Evolutionary conservation across 2,113 vertebrate genomes (phyloP), one percentile per base, ranked within the genome.

Genomic region (Ahaetulla prasina): DNA sequence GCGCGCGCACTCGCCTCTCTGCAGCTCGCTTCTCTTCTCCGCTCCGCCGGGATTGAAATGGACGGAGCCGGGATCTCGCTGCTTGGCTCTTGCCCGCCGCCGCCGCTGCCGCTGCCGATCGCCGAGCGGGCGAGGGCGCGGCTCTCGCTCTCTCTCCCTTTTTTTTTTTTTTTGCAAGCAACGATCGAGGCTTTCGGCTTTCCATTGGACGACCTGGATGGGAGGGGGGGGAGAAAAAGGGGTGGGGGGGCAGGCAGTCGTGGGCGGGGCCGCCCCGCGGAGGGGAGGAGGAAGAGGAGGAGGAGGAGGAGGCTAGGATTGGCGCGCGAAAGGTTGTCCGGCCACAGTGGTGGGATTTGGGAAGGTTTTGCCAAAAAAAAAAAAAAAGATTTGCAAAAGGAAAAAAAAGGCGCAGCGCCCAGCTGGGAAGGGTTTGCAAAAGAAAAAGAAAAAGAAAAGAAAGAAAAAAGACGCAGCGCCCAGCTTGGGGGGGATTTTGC

Each of bases 181-280:
- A 1, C n/a, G 2, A 74, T 74, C 68, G 68, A 74, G 14, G 68
- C n/a, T 2, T n/a, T 74, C 68, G 68, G n/a, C 68, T 74, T 35
- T 74, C 68, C n/a, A 74, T 74, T 74, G 68, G 68, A 39, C 68
- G 68, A 2, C 14, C 68, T 74, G 1, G 68, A 47, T 18, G 53
- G 43, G 18, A 10, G 5, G 6, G 45, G 0, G 45, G 0, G 2
- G 4, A 7, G 7, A 47, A 47, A 22, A 52, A 35, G 0, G 3
- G 16, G 11, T 63, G 50, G 7, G 0, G 27, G 22, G 85, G n/a
- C 27, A 8, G n/a, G 1, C 27, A n/a, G 60, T 4, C 60, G 30
- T 18, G 85, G 85, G 54, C n/a, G 85, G 47, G 57, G 85, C 43
- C 6, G 2, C 30, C 16, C 7, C 30, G 10, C 4, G 53, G 39